A percentile compares a stretch with the other conserved stretches of the same genome.
Evolutionary conservation across 1,140 invertebrate species (phyloP).

Genomic region (Eriocheir sinensis): DNA sequence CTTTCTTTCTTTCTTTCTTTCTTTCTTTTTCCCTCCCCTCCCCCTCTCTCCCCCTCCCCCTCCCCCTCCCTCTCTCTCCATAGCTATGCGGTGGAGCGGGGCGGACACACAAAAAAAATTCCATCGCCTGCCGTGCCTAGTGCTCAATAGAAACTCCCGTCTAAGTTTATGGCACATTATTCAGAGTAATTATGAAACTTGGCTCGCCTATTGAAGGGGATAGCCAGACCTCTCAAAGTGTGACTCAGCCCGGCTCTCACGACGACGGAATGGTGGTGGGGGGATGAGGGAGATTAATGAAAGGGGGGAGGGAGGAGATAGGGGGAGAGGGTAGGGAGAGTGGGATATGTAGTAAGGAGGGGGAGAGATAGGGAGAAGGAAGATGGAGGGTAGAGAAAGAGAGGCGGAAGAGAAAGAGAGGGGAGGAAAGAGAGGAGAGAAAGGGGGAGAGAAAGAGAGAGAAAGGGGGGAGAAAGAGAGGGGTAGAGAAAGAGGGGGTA

Average conservation of each 20-base stretch:
- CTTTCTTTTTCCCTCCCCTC: background rate
- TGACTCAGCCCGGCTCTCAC: background rate
- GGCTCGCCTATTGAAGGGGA: background rate
- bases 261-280: background rate
- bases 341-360: background rate
- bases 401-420: conserved; percentile 11
- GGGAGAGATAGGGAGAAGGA: background rate
- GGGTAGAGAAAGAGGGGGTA: background rate
- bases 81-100: too few species aligned
- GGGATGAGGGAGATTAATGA: background rate
- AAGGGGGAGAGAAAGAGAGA: background rate
- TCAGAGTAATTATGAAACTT: conserved; percentile 26
- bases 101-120: too few species aligned
- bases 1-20: too few species aligned
- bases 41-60: background rate
- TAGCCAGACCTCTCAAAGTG: background rate
- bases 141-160: background rate
- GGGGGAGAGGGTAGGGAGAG: background rate
- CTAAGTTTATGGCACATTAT: background rate
- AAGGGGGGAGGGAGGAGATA: background rate
- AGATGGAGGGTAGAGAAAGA: conserved; percentile 1
- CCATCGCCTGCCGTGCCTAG: background rate
- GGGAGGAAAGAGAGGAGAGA: conserved; percentile 20
- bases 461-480: background rate
- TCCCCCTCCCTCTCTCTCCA: background rate